Percentiles rank a stretch among this genome's conserved stretches.
Conservation (phyloP, 1,140 invertebrate species). For the Drosophila dunni region DNA sequence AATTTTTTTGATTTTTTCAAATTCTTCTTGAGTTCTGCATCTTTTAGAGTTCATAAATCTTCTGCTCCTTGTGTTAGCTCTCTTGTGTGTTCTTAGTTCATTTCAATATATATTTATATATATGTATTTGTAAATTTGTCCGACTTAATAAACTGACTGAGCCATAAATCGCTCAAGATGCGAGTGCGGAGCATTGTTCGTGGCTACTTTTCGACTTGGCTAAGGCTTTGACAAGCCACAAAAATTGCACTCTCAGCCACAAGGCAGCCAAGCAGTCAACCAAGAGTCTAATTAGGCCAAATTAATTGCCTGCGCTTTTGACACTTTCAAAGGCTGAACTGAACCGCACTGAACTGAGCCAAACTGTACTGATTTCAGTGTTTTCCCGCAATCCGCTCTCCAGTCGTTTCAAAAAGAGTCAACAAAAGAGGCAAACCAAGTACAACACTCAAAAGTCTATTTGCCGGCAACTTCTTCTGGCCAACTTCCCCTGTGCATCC, state of each 20-base stretch:
- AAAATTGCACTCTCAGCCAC: conserved; percentile 63
- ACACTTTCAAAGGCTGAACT: conserved; percentile 70
- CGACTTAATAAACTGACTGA: conserved; percentile 48
- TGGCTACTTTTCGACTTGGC: conserved; percentile 49
- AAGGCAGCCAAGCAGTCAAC: conserved; percentile 55
- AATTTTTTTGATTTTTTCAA: neutral
- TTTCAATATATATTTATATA: too few species aligned
- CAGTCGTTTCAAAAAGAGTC: conserved; percentile 40
- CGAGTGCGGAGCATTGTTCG: conserved; percentile 60
- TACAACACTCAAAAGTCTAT: conserved; percentile 81
- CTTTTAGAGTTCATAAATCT: conserved; percentile 22
- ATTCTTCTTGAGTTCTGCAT: neutral
- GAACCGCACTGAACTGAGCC: neutral
- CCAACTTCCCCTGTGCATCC: conserved; percentile 8
- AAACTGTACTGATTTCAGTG: too few species aligned
- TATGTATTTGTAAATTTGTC: conserved; percentile 29
- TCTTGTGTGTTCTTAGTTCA: neutral
- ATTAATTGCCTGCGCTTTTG: conserved; percentile 82
- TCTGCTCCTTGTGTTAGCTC: neutral
- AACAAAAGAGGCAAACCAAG: conserved; percentile 68
- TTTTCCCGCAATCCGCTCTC: conserved; percentile 1
- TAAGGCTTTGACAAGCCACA: conserved; percentile 57
- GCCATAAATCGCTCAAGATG: conserved; percentile 76
- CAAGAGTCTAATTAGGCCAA: conserved; percentile 79
- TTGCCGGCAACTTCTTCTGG: conserved; percentile 50